phyloP scores from a whole-genome alignment of 2,888 invertebrate genomes.

The Helicoverpa assulta region DNA sequence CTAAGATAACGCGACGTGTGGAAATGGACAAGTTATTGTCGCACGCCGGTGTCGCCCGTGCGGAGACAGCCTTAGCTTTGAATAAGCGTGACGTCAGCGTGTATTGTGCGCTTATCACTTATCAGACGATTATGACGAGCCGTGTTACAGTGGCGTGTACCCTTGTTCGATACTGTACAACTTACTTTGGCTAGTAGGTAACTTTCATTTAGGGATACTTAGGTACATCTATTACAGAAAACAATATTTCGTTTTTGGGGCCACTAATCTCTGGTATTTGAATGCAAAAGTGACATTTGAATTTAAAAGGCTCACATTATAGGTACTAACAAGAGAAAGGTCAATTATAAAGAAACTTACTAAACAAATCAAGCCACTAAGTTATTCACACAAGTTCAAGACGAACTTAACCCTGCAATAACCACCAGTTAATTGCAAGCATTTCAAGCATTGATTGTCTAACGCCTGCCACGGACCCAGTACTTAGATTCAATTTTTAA shows the following conservation, averaged over 20 bases:
- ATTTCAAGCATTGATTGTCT: conserved; percentile 4
- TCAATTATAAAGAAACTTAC: background rate
- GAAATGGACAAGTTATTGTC: conserved; percentile 62
- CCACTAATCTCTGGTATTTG: background rate
- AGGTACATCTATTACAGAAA: background rate
- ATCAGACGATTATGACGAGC: conserved; percentile 51
- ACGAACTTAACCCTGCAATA: background rate
- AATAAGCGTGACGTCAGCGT: conserved; percentile 48
- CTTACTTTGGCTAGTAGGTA: conserved; percentile 20
- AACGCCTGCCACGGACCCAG: background rate
- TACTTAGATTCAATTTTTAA: conserved; percentile 34
- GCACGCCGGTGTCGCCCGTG: conserved; percentile 16
- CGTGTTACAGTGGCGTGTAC: conserved; percentile 27
- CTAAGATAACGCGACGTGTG: conserved; percentile 68
- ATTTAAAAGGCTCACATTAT: too few relatives aligned
- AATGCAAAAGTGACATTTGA: too few relatives aligned
- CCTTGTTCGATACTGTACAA: conserved; percentile 29
- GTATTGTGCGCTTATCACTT: conserved; percentile 55
- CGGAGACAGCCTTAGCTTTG: conserved; percentile 52
- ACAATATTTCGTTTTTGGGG: background rate
- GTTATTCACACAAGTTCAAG: background rate
- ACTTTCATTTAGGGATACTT: background rate
- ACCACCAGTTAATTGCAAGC: background rate
- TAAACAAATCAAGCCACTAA: background rate
- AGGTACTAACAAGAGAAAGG: too few relatives aligned